Evolutionary conservation across 30 jellyfish, hydroid and myxozoan genomes (phyloP).

Genomic region (Aurelia coerulea): DNA sequence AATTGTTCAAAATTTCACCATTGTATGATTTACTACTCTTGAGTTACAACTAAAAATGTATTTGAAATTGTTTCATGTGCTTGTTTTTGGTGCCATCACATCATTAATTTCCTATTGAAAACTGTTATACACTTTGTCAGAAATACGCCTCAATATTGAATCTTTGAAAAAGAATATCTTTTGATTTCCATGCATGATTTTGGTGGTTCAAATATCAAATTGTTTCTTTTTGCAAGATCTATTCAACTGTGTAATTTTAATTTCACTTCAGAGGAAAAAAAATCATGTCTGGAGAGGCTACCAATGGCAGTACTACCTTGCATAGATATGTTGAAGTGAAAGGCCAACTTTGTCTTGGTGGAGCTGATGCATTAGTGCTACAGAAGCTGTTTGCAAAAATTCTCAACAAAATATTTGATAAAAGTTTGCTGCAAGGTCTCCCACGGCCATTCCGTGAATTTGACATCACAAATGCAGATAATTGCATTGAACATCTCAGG

Average conservation of each 20-base stretch:
- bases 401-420: neutral
- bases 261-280: neutral
- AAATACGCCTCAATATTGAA: conserved; percentile 11
- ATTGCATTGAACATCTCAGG: conserved; percentile 4
- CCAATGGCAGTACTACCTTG: conserved; percentile 11
- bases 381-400: neutral
- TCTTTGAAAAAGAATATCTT: neutral
- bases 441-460: conserved; percentile 32
- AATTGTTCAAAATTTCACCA: neutral
- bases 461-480: conserved; percentile 11
- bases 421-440: conserved; percentile 16
- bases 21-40: neutral
- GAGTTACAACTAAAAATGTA: neutral
- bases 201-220: conserved; percentile 13
- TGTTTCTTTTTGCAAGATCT: conserved; percentile 22
- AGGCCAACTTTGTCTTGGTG: conserved; percentile 25
- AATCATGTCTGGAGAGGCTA: conserved; percentile 5
- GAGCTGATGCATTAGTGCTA: conserved; percentile 29
- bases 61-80: neutral
- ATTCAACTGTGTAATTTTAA: conserved; percentile 9
- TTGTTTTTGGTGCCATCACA: conserved; percentile 5
- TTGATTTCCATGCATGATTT: conserved; percentile 9
- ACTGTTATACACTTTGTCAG: neutral
- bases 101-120: conserved; percentile 1
- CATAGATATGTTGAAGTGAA: conserved; percentile 5